These are phyloP conservation scores for Amphimallon solstitiale DNA, from an alignment of 2,888 invertebrate genomes.

Conservation along the genomic window DNA sequence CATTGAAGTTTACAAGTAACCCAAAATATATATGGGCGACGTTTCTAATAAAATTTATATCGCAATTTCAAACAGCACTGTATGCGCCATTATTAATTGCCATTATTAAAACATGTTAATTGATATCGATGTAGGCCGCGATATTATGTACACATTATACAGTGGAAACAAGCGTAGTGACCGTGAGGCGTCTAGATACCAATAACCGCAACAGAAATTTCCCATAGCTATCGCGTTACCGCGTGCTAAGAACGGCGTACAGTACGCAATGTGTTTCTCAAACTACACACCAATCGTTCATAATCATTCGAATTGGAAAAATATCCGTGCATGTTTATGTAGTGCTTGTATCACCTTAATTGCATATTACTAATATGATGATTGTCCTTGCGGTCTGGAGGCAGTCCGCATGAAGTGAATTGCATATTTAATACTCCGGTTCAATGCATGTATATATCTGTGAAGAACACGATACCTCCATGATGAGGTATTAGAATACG, in stretches of 20 bases:
- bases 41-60: no score
- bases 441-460: neutral
- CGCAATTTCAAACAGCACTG: no score
- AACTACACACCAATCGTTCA: no score
- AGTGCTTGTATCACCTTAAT: conserved; percentile 45
- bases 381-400: conserved; percentile 45
- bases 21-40: no score
- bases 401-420: conserved; percentile 14
- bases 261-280: no score
- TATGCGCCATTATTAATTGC: no score
- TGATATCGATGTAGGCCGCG: neutral
- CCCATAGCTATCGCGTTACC: conserved; percentile 46
- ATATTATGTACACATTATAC: neutral
- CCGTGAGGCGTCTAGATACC: conserved; percentile 40
- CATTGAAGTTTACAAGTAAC: no score
- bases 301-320: conserved; percentile 8
- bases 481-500: conserved; percentile 3
- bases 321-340: neutral
- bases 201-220: conserved; percentile 44
- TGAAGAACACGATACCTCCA: neutral
- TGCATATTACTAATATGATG: conserved; percentile 47
- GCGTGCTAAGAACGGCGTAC: neutral
- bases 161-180: conserved; percentile 24
- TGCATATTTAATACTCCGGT: neutral
- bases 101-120: no score